Evolutionary conservation across 2,888 invertebrate genomes (phyloP).

Genomic region (Priocnemis perturbator): DNA sequence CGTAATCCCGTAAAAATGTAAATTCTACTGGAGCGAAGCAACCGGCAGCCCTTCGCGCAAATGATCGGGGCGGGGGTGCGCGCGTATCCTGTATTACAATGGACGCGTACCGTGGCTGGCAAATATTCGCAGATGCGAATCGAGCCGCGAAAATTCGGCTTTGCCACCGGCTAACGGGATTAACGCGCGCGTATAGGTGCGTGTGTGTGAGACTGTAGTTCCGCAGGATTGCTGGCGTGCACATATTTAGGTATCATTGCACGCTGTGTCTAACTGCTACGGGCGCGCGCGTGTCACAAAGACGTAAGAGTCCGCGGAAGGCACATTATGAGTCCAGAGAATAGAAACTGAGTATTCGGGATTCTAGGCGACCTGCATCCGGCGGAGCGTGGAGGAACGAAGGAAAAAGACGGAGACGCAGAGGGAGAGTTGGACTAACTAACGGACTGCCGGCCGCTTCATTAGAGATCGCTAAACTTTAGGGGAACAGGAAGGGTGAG

Average conservation of each 20-base stretch:
- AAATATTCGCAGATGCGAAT: slow-evolving; percentile 68
- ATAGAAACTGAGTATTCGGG: no score
- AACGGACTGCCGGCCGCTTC: slow-evolving; percentile 62
- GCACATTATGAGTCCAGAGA: no score
- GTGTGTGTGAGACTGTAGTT: slow-evolving; percentile 43
- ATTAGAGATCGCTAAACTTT: slow-evolving; percentile 68
- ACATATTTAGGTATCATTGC: slow-evolving; percentile 26
- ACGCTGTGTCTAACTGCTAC: slow-evolving; percentile 15
- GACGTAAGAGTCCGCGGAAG: no score
- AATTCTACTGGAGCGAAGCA: slow-evolving; percentile 46
- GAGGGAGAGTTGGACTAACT: slow-evolving; percentile 53
- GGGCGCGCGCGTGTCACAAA: slow-evolving; percentile 13
- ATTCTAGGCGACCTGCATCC: neutral
- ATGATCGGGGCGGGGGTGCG: slow-evolving; percentile 7
- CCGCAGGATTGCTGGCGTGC: slow-evolving; percentile 12
- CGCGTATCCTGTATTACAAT: slow-evolving; percentile 46
- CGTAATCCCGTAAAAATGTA: slow-evolving; percentile 72
- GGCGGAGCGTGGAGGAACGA: neutral
- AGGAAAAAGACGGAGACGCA: slow-evolving; percentile 28
- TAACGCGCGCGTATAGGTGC: slow-evolving; percentile 58
- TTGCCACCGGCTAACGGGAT: slow-evolving; percentile 62
- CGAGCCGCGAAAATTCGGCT: slow-evolving; percentile 58
- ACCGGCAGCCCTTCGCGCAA: slow-evolving; percentile 10
- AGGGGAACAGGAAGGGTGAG: slow-evolving; percentile 56
- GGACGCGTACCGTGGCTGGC: slow-evolving; percentile 52